Conservation (phyloP, 1,140 invertebrate species). For the Gryllus bimaculatus region DNA sequence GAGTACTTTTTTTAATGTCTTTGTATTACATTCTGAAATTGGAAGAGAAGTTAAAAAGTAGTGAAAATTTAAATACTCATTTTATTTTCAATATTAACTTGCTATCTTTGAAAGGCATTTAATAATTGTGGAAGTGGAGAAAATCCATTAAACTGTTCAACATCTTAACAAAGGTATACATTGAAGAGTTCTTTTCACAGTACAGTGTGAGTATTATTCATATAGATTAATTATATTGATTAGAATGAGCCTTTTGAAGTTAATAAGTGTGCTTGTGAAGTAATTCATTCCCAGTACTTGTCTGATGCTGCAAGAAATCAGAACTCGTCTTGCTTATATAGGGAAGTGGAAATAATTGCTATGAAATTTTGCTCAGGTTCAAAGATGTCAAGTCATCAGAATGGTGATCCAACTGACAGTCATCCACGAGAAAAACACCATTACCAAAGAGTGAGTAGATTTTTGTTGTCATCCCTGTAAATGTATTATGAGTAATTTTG, state of each 20-base stretch:
- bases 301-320: neutral
- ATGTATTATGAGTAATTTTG: neutral
- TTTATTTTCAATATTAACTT: no score
- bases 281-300: neutral
- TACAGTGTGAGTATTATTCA: no score
- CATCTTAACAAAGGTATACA: no score
- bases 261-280: neutral
- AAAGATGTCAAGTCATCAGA: constrained; percentile 41
- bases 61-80: no score
- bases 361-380: constrained; percentile 23
- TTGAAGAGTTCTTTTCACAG: no score
- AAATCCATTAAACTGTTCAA: no score
- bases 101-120: no score
- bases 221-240: neutral
- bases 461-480: neutral
- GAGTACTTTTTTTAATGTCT: neutral
- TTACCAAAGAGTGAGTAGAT: constrained; percentile 39
- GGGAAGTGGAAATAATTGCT: neutral
- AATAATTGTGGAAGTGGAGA: no score
- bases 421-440: constrained; percentile 44
- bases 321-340: neutral
- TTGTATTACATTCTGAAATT: neutral
- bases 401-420: constrained; percentile 44
- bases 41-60: no score
- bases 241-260: neutral